These are phyloP conservation scores for Drosophila cracens DNA, from an alignment of 2,888 invertebrate genomes.

Conservation along the genomic window DNA sequence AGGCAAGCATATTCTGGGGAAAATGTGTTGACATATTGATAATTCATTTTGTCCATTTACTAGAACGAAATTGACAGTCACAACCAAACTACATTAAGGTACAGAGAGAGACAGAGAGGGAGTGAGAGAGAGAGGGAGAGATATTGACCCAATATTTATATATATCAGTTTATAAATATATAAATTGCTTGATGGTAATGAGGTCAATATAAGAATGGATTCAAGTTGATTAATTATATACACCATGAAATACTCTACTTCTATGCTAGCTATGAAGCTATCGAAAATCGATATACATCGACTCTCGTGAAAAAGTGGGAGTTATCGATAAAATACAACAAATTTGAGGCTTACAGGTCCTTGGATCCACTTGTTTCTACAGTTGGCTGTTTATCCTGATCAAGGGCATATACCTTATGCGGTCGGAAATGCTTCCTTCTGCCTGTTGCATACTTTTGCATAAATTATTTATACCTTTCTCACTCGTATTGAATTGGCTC, in stretches of 20 bases:
- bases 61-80: conserved; percentile 5
- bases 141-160: background rate
- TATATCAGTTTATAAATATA: too few species aligned
- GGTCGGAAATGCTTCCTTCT: background rate
- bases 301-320: background rate
- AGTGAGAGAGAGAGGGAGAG: background rate
- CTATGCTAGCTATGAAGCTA: background rate
- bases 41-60: conserved; percentile 27
- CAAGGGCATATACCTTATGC: background rate
- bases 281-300: background rate
- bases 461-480: background rate
- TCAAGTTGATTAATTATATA: background rate
- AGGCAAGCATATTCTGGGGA: conserved; percentile 7
- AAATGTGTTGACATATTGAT: conserved; percentile 19
- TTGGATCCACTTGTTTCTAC: background rate
- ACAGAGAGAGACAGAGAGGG: background rate
- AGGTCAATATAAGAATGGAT: background rate
- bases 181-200: background rate
- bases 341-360: background rate
- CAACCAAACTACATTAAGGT: background rate
- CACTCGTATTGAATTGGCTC: background rate
- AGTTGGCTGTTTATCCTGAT: background rate
- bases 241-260: background rate
- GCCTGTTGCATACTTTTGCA: background rate
- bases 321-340: background rate